Evolutionary conservation across 2,888 invertebrate genomes (phyloP), one percentile per base, ranked within the genome.

Genomic region (Aplocera efformata): DNA sequence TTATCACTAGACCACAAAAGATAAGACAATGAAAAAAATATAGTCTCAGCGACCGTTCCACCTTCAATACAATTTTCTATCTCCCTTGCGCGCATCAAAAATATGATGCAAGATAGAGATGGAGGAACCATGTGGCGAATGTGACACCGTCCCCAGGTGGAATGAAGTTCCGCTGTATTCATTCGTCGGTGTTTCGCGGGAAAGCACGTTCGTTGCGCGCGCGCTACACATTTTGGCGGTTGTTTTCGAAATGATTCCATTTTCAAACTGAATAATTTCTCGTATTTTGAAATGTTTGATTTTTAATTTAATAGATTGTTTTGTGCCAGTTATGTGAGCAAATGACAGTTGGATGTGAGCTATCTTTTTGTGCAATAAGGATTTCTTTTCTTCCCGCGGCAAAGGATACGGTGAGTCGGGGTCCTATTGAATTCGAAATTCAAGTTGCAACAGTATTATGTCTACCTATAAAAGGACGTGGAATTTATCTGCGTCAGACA

Each of bases 161-260:
- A 67, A 61, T 68, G 60, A 54, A 66, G 64, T 66, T 66, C 62
- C 60, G 72, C 72, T 65, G 71, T 83, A 86, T 82, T 86, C 81
- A 76, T 78, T 79, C 76, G 78, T 79, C 72, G 72, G 75, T 84
- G 77, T 80, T 78, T 72, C 82, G 84, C 86, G 83, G 77, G 81
- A 77, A 79, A 72, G 77, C 78, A 84, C 86, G 82, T 65, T 59
- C 60, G 65, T 56, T 68, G 67, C 70, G 73, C 70, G 60, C 49
- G 63, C 51, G 67, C 60, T 48, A 42, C 39, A 42, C 41, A 39
- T 50, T 45, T 45, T 52, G 58, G 60, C 59, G 60, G 61, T 60
- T 61, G 57, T 50, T 54, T 64, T 59, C 60, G 58, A 70, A 70
- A 61, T 40, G 1, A 22, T 33, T 38, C 29, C 24, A 28, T 33